These are phyloP conservation scores for Sylvietta virens DNA, from an alignment of 2,113 vertebrate species.

Conservation along the genomic window DNA sequence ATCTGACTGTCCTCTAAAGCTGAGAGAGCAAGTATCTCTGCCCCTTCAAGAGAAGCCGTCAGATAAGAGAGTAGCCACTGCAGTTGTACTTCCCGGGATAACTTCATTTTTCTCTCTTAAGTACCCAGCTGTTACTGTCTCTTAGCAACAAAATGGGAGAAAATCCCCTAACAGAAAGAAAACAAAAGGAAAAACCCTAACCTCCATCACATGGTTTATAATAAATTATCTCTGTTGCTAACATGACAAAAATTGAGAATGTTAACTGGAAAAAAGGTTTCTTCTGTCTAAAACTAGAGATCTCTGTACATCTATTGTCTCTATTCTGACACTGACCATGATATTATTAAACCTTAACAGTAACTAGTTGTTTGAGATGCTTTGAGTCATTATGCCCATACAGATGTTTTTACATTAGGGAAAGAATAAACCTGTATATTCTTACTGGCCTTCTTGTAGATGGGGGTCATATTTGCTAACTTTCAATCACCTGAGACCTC, in stretches of 20 bases:
- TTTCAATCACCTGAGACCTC: not conserved
- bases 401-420: not conserved
- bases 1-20: not conserved
- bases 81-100: not conserved
- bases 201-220: not conserved
- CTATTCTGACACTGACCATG: not conserved
- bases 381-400: not conserved
- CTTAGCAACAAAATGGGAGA: not conserved
- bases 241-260: not conserved
- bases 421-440: not conserved
- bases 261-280: not conserved
- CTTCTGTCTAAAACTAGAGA: not conserved
- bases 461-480: not conserved
- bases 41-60: rapidly evolving
- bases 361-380: not conserved
- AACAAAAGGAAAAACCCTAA: not conserved
- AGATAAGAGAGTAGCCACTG: too few species aligned
- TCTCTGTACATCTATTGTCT: not conserved
- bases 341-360: not conserved
- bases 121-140: rapidly evolving
- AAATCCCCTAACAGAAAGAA: not conserved
- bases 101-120: not conserved
- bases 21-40: not conserved
- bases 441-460: not conserved
- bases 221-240: not conserved